These are phyloP conservation scores for Hypanus sabinus DNA, from an alignment of 2,113 vertebrate genomes.

Conservation along the genomic window DNA sequence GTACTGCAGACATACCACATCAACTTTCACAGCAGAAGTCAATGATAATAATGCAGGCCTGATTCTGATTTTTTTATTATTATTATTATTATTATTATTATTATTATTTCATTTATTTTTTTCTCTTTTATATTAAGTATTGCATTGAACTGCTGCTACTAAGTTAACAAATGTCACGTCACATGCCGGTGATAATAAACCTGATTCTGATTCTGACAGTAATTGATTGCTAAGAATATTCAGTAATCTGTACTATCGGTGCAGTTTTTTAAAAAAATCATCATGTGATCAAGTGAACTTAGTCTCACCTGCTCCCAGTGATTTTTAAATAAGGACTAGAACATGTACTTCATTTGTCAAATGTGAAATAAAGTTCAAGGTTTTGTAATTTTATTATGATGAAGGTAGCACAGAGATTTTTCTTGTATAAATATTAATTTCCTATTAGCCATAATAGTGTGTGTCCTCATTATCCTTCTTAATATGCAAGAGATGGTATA, in stretches of 20 bases:
- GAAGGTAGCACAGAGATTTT: constrained; percentile 3
- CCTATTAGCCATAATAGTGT: background rate
- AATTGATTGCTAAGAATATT: background rate
- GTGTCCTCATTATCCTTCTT: background rate
- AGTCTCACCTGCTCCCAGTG: background rate
- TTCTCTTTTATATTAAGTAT: no score
- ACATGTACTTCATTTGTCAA: background rate
- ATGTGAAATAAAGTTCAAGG: background rate
- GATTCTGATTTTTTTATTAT: no score
- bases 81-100: no score
- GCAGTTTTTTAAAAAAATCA: background rate
- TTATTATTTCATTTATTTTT: no score
- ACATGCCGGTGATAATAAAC: no score
- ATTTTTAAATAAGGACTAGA: background rate
- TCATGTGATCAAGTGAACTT: background rate
- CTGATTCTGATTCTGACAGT: background rate
- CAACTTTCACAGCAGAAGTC: no score
- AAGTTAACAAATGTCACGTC: no score
- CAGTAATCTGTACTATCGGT: background rate
- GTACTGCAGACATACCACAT: no score
- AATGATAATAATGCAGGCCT: no score
- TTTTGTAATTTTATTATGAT: background rate
- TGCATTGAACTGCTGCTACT: no score
- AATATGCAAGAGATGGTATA: constrained; percentile 4
- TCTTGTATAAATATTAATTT: constrained; percentile 24